Evolutionary conservation across 2,797 vertebrate genomes (phyloP), one percentile per base, ranked within the genome.

Genomic region (Kryptopterus vitreolus): DNA sequence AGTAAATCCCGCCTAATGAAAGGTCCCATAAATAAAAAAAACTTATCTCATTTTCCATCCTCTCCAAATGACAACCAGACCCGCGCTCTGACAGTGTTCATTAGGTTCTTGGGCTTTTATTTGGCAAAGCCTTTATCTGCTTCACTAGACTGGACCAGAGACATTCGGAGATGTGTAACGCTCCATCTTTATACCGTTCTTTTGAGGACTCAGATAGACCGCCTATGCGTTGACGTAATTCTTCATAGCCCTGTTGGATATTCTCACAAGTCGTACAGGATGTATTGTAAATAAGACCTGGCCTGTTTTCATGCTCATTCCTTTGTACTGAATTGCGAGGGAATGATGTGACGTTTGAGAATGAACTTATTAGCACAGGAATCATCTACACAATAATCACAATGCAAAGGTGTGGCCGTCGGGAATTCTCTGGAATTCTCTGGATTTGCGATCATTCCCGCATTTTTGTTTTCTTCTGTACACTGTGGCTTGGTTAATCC

Each of bases 1-100:
- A 77, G 84, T 90, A 93, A 92, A 93, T 92, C 91, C 90, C 83
- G 88, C 84, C 87, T 91, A 92, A 93, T 92, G 88, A 92, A 93
- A 92, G 89, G 83, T 89, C 86, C 89, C 90, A 92, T 91, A 91
- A 90, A 90, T 92, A 90, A 89, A 90, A 92, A 92, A 90, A 92
- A 92, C 85, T 85, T 91, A 89, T 91, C 88, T 92, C 69, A 90
- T 92, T 92, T 93, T 91, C 88, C 81, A 87, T 92, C 85, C 88
- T 82, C 77, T 83, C 85, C 83, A 90, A 90, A 92, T 89, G 88
- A 90, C 86, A 90, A 88, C 86, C 90, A 93, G 90, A 90, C 84
- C 87, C 84, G 69, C 79, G 86, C 76, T 88, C 83, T 88, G 86
- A 90, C 85, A 86, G 78, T 82, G 81, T 89, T 91, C 84, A 91